These are phyloP conservation scores for Sinotaia quadrata DNA, from an alignment of 2,888 invertebrate genomes.

Conservation along the genomic window DNA sequence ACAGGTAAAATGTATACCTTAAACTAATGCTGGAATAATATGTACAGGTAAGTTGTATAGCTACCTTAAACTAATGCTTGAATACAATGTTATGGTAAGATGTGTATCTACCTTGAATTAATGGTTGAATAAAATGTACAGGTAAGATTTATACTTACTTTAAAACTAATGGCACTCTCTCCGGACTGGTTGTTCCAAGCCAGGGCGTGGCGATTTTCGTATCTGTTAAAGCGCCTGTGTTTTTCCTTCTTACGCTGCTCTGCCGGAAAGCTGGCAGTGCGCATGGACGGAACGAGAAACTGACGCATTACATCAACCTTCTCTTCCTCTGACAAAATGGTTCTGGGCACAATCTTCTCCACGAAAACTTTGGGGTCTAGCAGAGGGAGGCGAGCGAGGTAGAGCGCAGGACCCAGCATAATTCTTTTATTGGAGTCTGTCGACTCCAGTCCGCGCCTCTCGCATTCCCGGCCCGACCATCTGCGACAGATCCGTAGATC, in stretches of 20 bases:
- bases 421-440: constrained; percentile 48
- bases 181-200: constrained; percentile 36
- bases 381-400: constrained; percentile 53
- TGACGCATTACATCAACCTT: constrained; percentile 37
- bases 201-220: constrained; percentile 4
- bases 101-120: too few relatives aligned
- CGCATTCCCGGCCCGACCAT: constrained; percentile 58
- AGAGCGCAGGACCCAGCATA: constrained; percentile 51
- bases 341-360: constrained; percentile 21
- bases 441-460: constrained; percentile 44
- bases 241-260: constrained; percentile 17
- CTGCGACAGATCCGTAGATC: too few relatives aligned
- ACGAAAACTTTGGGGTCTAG: constrained; percentile 44
- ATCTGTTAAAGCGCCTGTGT: constrained; percentile 26
- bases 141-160: too few relatives aligned
- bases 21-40: too few relatives aligned
- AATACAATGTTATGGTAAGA: too few relatives aligned
- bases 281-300: constrained; percentile 34
- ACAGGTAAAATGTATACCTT: too few relatives aligned
- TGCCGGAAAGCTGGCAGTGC: constrained; percentile 20
- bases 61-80: too few relatives aligned
- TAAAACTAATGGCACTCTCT: constrained; percentile 29
- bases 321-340: constrained; percentile 35
- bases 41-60: too few relatives aligned
- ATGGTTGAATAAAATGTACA: too few relatives aligned